Percentiles rank a stretch among this genome's conserved stretches.
Evolutionary conservation across 2,888 invertebrate species (phyloP).

Genomic region (Hedya salicella): DNA sequence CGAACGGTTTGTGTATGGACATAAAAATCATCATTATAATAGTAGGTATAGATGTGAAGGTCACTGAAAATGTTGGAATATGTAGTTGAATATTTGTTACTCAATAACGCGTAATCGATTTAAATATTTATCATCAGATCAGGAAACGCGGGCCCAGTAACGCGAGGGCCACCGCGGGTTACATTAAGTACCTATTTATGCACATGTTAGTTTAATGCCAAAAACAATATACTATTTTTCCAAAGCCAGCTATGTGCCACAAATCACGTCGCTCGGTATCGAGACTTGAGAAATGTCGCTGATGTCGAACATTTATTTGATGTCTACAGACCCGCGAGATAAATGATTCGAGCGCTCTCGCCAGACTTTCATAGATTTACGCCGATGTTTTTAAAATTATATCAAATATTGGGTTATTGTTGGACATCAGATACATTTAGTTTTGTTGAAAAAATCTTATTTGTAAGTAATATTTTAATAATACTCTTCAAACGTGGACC

Average conservation of each 20-base stretch:
- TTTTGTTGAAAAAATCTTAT: no score
- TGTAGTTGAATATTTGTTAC: no score
- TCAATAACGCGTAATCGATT: no score
- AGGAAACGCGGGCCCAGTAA: no score
- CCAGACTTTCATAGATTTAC: slow-evolving; percentile 47
- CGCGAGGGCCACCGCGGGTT: not conserved
- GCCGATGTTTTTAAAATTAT: slow-evolving; percentile 31
- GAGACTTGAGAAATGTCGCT: slow-evolving; percentile 60
- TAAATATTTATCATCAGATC: no score
- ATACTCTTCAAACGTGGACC: no score
- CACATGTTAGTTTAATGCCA: slow-evolving; percentile 12
- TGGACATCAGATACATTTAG: not conserved
- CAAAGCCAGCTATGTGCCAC: slow-evolving; percentile 44
- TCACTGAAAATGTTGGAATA: no score
- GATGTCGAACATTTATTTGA: slow-evolving; percentile 67
- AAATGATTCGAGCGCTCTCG: slow-evolving; percentile 51
- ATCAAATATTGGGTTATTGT: slow-evolving; percentile 15
- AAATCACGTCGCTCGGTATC: slow-evolving; percentile 51
- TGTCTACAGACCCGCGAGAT: slow-evolving; percentile 61
- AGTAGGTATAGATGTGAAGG: no score
- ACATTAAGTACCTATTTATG: not conserved
- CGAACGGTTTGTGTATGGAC: no score
- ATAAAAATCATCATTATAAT: no score
- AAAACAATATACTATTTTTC: slow-evolving; percentile 34
- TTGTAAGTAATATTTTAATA: no score